phyloP scores from a whole-genome alignment of 2,797 vertebrate genomes.

The Arctocebus calabarensis region DNA sequence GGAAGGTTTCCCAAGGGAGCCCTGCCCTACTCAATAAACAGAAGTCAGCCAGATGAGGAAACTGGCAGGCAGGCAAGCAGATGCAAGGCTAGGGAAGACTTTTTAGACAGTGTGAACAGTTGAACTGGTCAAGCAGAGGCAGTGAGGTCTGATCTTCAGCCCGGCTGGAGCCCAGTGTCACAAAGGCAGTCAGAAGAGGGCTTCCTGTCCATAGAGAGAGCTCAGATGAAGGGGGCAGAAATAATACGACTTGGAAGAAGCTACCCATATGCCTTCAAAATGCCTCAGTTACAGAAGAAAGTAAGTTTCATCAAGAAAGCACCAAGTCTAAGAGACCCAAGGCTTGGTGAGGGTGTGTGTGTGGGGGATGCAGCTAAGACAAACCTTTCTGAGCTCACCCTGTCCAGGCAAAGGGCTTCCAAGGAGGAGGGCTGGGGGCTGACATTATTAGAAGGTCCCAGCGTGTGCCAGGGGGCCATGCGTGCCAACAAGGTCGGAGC shows the following conservation, averaged over 20 bases:
- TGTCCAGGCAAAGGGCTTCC: not conserved
- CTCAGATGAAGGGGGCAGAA: not conserved
- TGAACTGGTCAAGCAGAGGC: not conserved
- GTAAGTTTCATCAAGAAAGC: not conserved
- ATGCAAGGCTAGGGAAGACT: not conserved
- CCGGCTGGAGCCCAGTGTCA: not conserved
- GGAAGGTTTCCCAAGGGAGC: not conserved
- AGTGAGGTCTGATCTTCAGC: not conserved
- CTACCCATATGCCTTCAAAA: accelerated
- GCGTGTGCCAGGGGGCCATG: too few species aligned
- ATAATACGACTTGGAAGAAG: not conserved
- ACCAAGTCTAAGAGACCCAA: not conserved
- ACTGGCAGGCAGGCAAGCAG: not conserved
- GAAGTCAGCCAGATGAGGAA: not conserved
- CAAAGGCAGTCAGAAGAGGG: too few species aligned
- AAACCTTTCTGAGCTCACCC: not conserved
- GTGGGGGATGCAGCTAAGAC: too few species aligned
- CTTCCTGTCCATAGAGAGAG: not conserved
- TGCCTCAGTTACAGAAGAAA: not conserved
- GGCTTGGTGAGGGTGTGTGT: too few species aligned
- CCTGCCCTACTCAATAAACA: not conserved
- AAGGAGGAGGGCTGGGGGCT: not conserved
- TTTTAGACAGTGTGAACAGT: not conserved
- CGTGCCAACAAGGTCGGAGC: not conserved
- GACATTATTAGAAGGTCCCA: not conserved